Evolutionary conservation across 2,797 vertebrate species (phyloP).

Genomic region (Rhinatrema bivittatum): DNA sequence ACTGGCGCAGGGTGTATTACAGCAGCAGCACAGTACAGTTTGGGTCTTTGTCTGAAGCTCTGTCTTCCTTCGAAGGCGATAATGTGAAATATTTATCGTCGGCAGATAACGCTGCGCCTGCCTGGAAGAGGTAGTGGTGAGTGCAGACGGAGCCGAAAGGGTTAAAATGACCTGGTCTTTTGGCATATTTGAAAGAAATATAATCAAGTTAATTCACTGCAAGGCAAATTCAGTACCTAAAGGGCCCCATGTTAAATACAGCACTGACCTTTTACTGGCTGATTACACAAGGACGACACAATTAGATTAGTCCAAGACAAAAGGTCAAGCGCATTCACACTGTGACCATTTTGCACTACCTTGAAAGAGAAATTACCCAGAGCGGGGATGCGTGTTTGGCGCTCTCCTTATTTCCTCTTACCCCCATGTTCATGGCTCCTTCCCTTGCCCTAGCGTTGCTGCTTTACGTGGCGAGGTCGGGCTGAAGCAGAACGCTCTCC

Average conservation of each 20-base stretch:
- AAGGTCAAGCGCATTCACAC: constrained; percentile 91
- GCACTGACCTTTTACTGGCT: constrained; percentile 89
- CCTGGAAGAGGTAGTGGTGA: constrained; percentile 16
- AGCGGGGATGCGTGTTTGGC: no score
- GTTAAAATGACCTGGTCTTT: constrained; percentile 66
- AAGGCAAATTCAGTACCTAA: constrained; percentile 92
- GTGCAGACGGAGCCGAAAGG: constrained; percentile 30
- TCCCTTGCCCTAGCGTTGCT: no score
- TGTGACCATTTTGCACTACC: constrained; percentile 74
- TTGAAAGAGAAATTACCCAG: constrained; percentile 31
- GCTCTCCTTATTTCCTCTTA: no score
- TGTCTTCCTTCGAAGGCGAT: no score
- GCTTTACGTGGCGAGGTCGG: no score
- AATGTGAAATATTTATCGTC: no score
- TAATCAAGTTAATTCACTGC: constrained; percentile 97
- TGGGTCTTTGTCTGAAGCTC: no score
- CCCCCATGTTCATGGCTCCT: no score
- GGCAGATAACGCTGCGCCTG: no score
- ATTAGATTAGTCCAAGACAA: constrained; percentile 91
- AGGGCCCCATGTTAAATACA: constrained; percentile 90
- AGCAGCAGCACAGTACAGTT: no score
- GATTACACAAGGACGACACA: constrained; percentile 95
- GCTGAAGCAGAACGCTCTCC: no score
- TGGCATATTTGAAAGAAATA: constrained; percentile 78
- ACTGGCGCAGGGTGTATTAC: no score